Percentiles rank a stretch among this genome's conserved stretches.
Conservation (phyloP, 2,113 vertebrate genomes). For the Psophia crepitans region DNA sequence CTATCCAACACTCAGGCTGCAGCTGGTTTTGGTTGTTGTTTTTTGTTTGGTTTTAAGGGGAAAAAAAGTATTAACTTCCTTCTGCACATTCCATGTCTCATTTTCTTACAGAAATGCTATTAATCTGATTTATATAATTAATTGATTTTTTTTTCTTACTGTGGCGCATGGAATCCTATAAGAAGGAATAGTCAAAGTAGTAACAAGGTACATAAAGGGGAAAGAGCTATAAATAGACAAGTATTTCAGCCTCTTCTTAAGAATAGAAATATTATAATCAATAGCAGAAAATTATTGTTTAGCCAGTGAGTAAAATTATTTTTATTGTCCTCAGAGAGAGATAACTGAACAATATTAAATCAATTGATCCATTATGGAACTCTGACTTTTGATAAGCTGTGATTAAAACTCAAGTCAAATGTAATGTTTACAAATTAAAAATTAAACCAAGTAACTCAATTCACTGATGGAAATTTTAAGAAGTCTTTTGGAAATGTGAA, state of each 20-base stretch:
- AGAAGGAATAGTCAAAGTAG: background rate
- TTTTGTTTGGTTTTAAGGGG: background rate
- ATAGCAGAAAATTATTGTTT: background rate
- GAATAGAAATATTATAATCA: background rate
- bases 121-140: background rate
- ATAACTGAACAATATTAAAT: background rate
- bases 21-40: background rate
- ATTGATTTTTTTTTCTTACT: too few relatives aligned
- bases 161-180: background rate
- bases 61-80: background rate
- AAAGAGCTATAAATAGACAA: background rate
- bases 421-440: background rate
- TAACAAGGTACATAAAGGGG: background rate
- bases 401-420: background rate
- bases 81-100: fast-evolving
- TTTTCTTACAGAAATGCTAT: background rate
- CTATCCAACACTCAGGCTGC: background rate
- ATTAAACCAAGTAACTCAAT: background rate
- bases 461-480: background rate
- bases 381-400: background rate
- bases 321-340: background rate
- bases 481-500: background rate
- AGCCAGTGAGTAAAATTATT: background rate
- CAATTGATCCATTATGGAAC: background rate
- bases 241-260: background rate